Percentiles rank a stretch among this genome's conserved stretches.
Conservation (phyloP, 2,888 invertebrate species). For the Dysmachus trigonus region DNA sequence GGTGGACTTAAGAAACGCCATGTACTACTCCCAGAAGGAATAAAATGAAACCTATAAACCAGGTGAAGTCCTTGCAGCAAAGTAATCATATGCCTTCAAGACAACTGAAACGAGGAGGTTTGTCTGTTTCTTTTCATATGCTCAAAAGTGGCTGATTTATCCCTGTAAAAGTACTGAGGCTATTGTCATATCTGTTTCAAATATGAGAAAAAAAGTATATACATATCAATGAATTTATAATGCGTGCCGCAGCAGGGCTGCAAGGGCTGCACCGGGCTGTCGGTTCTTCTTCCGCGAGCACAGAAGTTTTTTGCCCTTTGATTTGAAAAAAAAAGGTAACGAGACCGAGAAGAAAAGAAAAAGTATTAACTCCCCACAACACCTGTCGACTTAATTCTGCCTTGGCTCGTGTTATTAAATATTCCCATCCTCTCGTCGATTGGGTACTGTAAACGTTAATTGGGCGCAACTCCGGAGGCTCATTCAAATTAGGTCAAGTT, state of each 20-base stretch:
- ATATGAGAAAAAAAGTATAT: background rate
- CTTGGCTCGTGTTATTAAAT: background rate
- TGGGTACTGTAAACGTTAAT: background rate
- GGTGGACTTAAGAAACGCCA: background rate
- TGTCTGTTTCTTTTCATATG: background rate
- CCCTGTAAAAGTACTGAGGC: background rate
- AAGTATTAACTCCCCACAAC: background rate
- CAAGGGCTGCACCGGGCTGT: background rate
- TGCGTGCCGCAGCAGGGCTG: background rate
- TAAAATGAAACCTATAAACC: background rate
- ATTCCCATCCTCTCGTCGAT: background rate
- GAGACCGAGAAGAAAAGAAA: background rate
- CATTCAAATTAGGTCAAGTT: background rate
- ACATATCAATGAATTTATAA: background rate
- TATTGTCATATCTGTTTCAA: background rate
- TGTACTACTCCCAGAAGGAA: background rate
- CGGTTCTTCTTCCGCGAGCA: background rate
- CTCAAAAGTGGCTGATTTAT: background rate
- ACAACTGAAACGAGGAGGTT: background rate
- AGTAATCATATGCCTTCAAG: background rate
- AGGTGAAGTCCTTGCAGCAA: background rate
- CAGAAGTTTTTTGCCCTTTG: background rate
- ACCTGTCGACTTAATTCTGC: background rate
- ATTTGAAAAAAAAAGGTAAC: background rate
- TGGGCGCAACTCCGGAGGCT: background rate